Evolutionary conservation across 2,888 invertebrate species (phyloP), one percentile per base, ranked within the genome.

Genomic region (Volucella inanis): DNA sequence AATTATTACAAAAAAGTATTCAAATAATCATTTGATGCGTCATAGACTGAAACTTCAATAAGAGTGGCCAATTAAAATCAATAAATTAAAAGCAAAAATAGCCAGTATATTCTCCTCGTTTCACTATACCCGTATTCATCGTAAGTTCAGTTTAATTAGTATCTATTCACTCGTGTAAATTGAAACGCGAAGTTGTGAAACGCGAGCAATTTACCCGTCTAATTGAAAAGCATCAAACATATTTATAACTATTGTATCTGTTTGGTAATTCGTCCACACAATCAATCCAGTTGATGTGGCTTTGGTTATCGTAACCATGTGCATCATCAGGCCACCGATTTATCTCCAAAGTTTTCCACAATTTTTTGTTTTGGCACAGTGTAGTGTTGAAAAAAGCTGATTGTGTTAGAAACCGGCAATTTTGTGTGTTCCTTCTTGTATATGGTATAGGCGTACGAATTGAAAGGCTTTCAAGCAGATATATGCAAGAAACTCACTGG

Each of bases 21-120:
- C 31, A 31, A 31, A 6, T 31, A 31, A 6, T 6, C 0, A 6
- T 31, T 31, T 6, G 31, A 31, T 31, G 12, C 11, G 2, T 54
- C 18, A 54, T 54, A 6, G 0, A 6, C 31, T 31, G 31, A 31
- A 31, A 52, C 39, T 71, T 52, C 38, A 10, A 57, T 15, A 43
- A 47, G 2, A 45, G 43, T 64, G 55, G 18, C 41, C 61, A 76
- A 76, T 76, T 71, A 59, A 76, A 71, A 61, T 82, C 76, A 76
- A 76, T 82, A 71, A 59, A 31, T 52, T 12, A 11, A 43, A 1
- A 22, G 9, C 8, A 59, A 15, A 57, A 43, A 45, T 31, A 31
- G 2, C 15, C 50, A 11, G 10, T 12, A 39, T 14, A 38, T 3
- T 38, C 15, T 12, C 15, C 41, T 43, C 11, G 6, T 41, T 47